Evolutionary conservation across 2,113 vertebrate genomes (phyloP), one percentile per base, ranked within the genome.

Genomic region (Halichoerus grypus): DNA sequence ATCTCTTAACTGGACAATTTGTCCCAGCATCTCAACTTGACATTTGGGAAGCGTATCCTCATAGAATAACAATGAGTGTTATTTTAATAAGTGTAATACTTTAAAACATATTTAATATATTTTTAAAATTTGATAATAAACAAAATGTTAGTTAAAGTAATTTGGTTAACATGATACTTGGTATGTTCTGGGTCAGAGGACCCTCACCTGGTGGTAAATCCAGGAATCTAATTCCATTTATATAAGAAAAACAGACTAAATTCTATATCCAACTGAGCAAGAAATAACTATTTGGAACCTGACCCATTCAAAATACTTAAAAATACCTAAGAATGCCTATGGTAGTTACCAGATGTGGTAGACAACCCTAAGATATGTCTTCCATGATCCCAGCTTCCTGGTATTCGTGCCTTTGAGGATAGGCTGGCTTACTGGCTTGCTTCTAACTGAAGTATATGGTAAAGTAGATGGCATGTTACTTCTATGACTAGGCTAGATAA

Each of bases 41-140:
- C 81, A 88, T 95, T 33, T 96, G 87, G 53, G 93, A 89, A 91
- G 49, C 46, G 74, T 71, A 59, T 49, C 71, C 21, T 88, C 72
- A 89, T 2, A 92, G 16, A 83, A 63, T n/a, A 79, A 59, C n/a
- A 61, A 88, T n/a, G 15, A 65, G 74, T 31, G 3, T 77, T 49
- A 49, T 77, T 77, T 49, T 49, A 31, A 10, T 18, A 49, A 77
- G 46, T 24, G 7, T 77, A 49, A 77, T 49, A 42, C 71, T 42
- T 74, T 74, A 49, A 49, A 10, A 28, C 26, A 49, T 31, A 77
- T 18, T 77, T 77, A 49, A 77, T 49, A 31, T 49, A 77, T 49
- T 77, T 46, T 4, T 18, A 49, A 5, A 9, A 16, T 77, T 28
- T 28, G 39, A 77, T 77, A 28, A 77, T 49, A 77, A 80, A 93